Percentiles rank a stretch among this genome's conserved stretches.
phyloP scores from a whole-genome alignment of 2,797 vertebrate species.

The Huso huso region DNA sequence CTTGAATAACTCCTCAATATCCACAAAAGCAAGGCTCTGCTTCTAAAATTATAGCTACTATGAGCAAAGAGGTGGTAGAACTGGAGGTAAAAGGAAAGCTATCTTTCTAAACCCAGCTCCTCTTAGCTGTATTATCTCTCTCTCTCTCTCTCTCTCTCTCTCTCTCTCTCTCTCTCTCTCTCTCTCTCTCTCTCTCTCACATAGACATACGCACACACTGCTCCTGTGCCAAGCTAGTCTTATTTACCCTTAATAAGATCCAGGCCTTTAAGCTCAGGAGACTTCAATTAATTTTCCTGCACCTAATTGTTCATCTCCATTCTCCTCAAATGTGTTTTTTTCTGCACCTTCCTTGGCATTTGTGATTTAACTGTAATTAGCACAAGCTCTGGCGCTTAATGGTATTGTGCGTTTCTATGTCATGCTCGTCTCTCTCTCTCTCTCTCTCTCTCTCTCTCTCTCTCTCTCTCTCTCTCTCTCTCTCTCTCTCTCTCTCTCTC shows the following conservation, averaged over 20 bases:
- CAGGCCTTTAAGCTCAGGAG: slow-evolving; percentile 27
- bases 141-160: slow-evolving; percentile 9
- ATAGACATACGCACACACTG: slow-evolving; percentile 17
- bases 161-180: slow-evolving; percentile 4
- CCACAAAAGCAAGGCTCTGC: not conserved
- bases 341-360: not conserved
- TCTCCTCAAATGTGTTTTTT: slow-evolving; percentile 22
- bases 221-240: slow-evolving; percentile 10
- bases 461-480: not conserved
- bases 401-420: slow-evolving; percentile 5
- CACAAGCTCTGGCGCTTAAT: too few relatives aligned
- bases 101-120: not conserved
- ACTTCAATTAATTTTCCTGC: slow-evolving; percentile 33
- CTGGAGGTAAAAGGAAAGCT: not conserved
- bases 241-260: slow-evolving; percentile 47
- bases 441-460: not conserved
- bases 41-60: not conserved
- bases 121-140: not conserved
- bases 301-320: slow-evolving; percentile 32
- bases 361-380: not conserved
- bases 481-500: slow-evolving; percentile 18
- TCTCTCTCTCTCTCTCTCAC: slow-evolving; percentile 6
- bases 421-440: slow-evolving; percentile 25
- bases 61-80: not conserved
- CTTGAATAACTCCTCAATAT: slow-evolving; percentile 15